phyloP scores from a whole-genome alignment of 2,797 vertebrate genomes.

The Telmatherina bonti region DNA sequence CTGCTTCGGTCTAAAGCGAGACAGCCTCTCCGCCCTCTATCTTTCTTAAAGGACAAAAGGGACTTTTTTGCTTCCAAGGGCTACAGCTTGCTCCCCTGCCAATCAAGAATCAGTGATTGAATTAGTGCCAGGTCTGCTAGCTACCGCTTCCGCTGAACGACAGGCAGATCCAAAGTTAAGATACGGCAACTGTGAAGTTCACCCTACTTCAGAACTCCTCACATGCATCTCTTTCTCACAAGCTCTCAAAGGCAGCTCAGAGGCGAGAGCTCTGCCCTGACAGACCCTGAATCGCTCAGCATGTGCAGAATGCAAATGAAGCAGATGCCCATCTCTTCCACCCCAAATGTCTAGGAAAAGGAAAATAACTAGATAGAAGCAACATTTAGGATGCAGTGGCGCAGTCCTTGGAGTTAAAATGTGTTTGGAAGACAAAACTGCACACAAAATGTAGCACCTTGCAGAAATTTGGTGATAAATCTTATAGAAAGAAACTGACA shows the following conservation, averaged over 20 bases:
- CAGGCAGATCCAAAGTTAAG: constrained; percentile 74
- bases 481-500: constrained; percentile 11
- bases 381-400: constrained; percentile 54
- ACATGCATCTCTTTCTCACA: constrained; percentile 68
- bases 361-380: constrained; percentile 26
- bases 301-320: constrained; percentile 77
- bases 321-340: constrained; percentile 60
- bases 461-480: constrained; percentile 34
- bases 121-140: constrained; percentile 76
- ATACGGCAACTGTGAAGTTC: constrained; percentile 81
- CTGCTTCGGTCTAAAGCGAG: constrained; percentile 46
- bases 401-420: constrained; percentile 44
- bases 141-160: constrained; percentile 66
- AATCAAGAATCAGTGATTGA: constrained; percentile 77
- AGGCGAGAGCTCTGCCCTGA: constrained; percentile 67
- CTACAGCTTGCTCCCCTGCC: constrained; percentile 61
- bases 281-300: constrained; percentile 65
- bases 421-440: constrained; percentile 48
- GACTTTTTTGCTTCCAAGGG: constrained; percentile 58
- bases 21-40: constrained; percentile 44
- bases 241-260: constrained; percentile 77
- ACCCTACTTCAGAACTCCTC: constrained; percentile 75
- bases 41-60: constrained; percentile 69
- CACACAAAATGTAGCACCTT: constrained; percentile 28
- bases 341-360: constrained; percentile 55